phyloP scores from a whole-genome alignment of 2,888 invertebrate species.

The Acronicta alni region DNA sequence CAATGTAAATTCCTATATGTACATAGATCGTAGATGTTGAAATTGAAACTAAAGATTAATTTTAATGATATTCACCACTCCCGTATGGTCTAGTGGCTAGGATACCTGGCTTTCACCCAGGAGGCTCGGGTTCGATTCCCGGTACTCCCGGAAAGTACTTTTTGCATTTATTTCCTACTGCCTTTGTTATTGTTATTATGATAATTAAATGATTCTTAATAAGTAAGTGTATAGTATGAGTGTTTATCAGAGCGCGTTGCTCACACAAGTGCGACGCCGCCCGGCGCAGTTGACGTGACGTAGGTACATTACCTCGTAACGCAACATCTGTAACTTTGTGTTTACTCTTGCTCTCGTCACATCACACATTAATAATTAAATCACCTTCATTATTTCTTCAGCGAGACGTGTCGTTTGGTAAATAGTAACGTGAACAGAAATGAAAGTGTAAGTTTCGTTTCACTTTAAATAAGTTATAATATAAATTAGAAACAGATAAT shows the following conservation, averaged over 20 bases:
- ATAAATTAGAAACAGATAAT: too few species aligned
- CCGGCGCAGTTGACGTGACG: conserved; percentile 24
- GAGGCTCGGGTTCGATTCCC: conserved; percentile 93
- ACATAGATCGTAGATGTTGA: too few species aligned
- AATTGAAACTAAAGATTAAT: neutral
- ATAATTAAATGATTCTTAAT: neutral
- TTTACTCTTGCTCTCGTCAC: conserved; percentile 18
- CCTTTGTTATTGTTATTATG: neutral
- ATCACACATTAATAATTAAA: neutral
- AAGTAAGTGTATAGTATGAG: neutral
- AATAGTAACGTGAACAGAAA: too few species aligned
- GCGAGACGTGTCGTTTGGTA: too few species aligned
- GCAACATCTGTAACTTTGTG: conserved; percentile 17
- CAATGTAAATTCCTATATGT: too few species aligned
- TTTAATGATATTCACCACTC: conserved; percentile 56
- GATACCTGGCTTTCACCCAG: conserved; percentile 93
- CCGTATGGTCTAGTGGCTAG: conserved; percentile 92
- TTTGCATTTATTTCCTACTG: conserved; percentile 52
- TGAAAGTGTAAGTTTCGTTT: too few species aligned
- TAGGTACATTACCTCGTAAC: conserved; percentile 11
- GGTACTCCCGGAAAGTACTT: conserved; percentile 89
- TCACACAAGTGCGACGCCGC: conserved; percentile 26
- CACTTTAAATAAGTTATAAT: too few species aligned
- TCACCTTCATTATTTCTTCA: neutral
- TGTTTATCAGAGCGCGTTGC: conserved; percentile 19